Conservation (phyloP, 2,888 invertebrate genomes). For the Ceriagrion tenellum region DNA sequence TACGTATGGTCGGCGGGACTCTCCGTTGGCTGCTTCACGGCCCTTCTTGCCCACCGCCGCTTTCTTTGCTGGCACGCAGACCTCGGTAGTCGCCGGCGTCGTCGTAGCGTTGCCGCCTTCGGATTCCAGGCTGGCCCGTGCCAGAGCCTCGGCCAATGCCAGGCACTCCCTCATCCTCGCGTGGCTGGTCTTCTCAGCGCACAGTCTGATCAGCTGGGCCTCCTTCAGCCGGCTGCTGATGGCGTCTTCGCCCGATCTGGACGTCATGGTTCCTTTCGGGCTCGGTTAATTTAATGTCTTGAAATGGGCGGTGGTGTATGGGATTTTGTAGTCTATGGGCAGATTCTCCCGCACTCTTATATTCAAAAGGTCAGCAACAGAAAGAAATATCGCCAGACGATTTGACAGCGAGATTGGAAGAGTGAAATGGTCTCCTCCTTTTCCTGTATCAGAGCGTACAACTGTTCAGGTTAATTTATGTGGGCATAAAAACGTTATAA, state of each 20-base stretch:
- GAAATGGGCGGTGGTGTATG: not conserved
- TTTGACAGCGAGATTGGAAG: not conserved
- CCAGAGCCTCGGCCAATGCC: conserved; percentile 81
- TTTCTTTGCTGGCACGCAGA: conserved; percentile 74
- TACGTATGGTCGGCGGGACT: conserved; percentile 78
- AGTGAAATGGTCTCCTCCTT: not conserved
- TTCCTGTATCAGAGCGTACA: not conserved
- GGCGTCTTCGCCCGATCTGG: conserved; percentile 21
- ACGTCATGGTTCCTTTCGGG: not conserved
- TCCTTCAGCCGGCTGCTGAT: not conserved
- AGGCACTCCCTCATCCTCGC: conserved; percentile 78
- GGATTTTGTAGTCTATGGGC: not conserved
- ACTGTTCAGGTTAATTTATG: not conserved
- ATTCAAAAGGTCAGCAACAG: not conserved
- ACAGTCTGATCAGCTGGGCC: not conserved
- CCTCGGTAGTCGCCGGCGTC: conserved; percentile 77
- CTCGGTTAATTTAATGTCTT: not conserved
- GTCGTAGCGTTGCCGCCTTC: conserved; percentile 80
- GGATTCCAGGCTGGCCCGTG: conserved; percentile 81
- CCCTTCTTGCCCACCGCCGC: conserved; percentile 80
- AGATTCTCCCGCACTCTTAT: not conserved
- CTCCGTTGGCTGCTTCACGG: conserved; percentile 79
- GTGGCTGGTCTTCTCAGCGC: conserved; percentile 27
- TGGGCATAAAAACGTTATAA: not conserved
- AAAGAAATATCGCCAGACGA: not conserved